These are phyloP conservation scores for Tokudaia muenninki DNA, from an alignment of 2,797 vertebrate species.

Conservation along the genomic window DNA sequence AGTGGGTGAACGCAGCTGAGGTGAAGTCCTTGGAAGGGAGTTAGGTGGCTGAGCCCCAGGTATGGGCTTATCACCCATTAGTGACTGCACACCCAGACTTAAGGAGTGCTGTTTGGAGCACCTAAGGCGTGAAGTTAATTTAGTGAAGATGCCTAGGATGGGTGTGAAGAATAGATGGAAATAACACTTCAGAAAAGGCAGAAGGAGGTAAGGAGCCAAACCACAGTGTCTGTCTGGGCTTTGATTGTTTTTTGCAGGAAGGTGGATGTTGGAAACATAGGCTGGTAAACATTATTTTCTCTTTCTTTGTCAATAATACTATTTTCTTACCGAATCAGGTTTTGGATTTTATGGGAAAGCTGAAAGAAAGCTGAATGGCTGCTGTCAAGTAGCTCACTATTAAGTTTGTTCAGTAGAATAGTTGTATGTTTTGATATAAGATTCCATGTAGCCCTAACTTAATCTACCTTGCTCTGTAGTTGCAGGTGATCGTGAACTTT, in stretches of 20 bases:
- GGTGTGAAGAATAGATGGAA: not conserved
- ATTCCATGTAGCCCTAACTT: not conserved
- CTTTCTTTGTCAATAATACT: not conserved
- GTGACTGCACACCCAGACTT: not conserved
- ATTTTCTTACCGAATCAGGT: not conserved
- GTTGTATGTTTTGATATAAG: not conserved
- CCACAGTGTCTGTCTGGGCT: not conserved
- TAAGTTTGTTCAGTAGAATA: not conserved
- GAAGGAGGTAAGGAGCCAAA: not conserved
- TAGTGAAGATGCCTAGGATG: not conserved
- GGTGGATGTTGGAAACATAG: not conserved
- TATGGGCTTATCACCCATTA: not conserved
- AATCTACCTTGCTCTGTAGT: not conserved
- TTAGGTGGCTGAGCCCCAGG: not conserved
- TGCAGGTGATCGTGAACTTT: not conserved
- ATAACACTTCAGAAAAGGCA: not conserved
- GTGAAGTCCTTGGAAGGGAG: not conserved
- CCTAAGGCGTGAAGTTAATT: not conserved
- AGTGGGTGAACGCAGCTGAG: not conserved
- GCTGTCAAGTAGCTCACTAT: not conserved
- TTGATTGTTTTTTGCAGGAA: not conserved
- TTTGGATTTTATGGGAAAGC: not conserved
- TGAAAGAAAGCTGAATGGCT: not conserved
- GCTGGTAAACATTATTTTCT: not conserved
- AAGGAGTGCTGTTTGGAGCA: not conserved